phyloP scores from a whole-genome alignment of 2,797 vertebrate species.

The Parotocinclus haroldoi region DNA sequence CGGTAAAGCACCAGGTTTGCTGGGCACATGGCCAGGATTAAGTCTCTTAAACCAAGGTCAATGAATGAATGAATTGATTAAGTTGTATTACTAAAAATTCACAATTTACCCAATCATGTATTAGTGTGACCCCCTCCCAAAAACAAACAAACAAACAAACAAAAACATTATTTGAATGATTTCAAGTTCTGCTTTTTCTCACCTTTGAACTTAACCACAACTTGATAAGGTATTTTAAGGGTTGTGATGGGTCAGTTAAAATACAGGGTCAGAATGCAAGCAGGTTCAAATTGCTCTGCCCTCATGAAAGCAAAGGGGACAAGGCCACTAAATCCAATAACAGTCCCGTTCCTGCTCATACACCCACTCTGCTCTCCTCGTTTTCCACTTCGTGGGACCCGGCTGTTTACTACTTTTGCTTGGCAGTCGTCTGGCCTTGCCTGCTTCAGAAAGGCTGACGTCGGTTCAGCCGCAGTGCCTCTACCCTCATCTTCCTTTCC shows the following conservation, averaged over 20 bases:
- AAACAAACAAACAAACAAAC: too few species aligned
- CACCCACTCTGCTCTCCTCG: constrained; percentile 36
- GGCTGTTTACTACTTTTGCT: constrained; percentile 67
- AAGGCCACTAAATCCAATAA: constrained; percentile 50
- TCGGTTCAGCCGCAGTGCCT: constrained; percentile 24
- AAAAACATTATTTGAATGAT: background rate
- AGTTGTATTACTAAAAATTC: too few species aligned
- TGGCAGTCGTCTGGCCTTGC: constrained; percentile 58
- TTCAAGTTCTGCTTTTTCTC: background rate
- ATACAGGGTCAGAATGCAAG: constrained; percentile 31
- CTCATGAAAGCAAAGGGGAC: constrained; percentile 42
- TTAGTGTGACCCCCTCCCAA: too few species aligned
- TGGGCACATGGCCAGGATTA: too few species aligned
- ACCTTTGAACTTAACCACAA: constrained; percentile 9
- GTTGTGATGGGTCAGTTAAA: constrained; percentile 47
- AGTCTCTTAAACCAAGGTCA: too few species aligned
- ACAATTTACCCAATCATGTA: too few species aligned
- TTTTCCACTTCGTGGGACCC: constrained; percentile 68
- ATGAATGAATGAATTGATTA: too few species aligned
- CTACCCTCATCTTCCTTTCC: constrained; percentile 31
- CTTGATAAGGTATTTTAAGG: constrained; percentile 32
- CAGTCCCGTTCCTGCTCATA: constrained; percentile 26
- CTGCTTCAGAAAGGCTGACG: constrained; percentile 50
- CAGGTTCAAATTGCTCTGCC: constrained; percentile 47
- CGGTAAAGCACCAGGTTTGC: too few species aligned